Evolutionary conservation across 1,140 invertebrate genomes (phyloP), one percentile per base, ranked within the genome.

Genomic region (Protaetia brevitarsis): DNA sequence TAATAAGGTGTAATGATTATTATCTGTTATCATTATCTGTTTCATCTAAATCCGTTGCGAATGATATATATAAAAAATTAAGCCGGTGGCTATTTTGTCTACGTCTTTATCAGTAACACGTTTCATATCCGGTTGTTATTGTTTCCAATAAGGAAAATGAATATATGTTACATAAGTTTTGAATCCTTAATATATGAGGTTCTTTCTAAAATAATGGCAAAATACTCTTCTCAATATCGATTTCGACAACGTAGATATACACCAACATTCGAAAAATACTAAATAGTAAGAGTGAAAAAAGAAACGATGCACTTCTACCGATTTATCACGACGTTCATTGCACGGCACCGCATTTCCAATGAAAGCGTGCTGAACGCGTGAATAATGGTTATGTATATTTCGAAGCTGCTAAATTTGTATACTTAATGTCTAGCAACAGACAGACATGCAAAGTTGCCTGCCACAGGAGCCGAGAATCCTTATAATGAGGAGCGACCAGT

Each of bases 1-100:
- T 51, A 51, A 51, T 51, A 26, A 51, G 41, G 26, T 19, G 41
- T 51, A 51, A 51, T 19, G 41, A 51, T 51, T 51, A 19, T 23
- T 51, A 51, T 51, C 41, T 8, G 11, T 51, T 19, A 51, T 51
- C 41, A 6, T 51, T 51, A 51, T 51, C 41, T 1, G 13, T 51
- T 51, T 51, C 13, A 51, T 51, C 41, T 51, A 51, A 51, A 51
- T 51, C 41, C 41, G 21, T 23, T 16, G 16, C 41, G 41, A 51
- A 51, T 51, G 41, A 51, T 51, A 23, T 51, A n/a, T n/a, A 51
- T 51, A 51, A 51, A 51, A 51, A 51, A 51, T 10, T 51, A 51
- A 51, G 41, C 41, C 41, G 5, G 16, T 51, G 41, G 41, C 26
- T 51, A 51, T 51, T 51, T 51, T 51, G 41, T 51, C 41, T 51